Evolutionary conservation across 2,113 vertebrate species (phyloP), one percentile per base, ranked within the genome.

Genomic region (Trematomus loennbergii): DNA sequence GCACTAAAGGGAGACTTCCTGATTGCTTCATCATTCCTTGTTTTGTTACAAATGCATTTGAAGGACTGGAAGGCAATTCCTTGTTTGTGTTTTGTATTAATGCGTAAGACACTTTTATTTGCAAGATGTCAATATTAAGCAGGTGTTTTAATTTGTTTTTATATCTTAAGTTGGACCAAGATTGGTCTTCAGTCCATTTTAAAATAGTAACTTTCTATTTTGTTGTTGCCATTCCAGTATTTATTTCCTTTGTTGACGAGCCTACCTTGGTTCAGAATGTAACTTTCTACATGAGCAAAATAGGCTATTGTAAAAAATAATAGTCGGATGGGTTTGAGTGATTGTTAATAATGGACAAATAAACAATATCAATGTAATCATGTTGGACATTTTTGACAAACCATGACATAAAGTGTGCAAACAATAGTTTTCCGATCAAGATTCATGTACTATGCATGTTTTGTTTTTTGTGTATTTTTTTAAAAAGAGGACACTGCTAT

Each of bases 231-330:
- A 96, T 96, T 96, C 95, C 96, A 96, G 96, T 99, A 99, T 98
- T 99, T 98, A 98, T 98, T 95, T 90, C 48, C 74, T 67, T 80
- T 67, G 76, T 95, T 93, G 96, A 94, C 90, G 96, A 97, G 95
- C 97, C 87, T 93, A 90, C 92, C 93, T 92, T 92, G 96, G 96
- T 97, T 98, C 96, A 90, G 97, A 98, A 98, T 99, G 98, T 99
- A 98, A 98, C 97, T 97, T 98, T 98, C 93, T 99, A 98, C 95
- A 96, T 95, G 93, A 96, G 92, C 94, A 95, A 95, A 96, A 90
- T 89, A 95, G 96, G 95, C 96, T 96, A 95, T 96, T 89, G 67
- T 74, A 75, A 86, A 67, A 79, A 80, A 70, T 8, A 81, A 85
- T 82, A 89, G 87, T 90, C 86, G 61, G 59, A 61, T 69, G 59